These are phyloP conservation scores for Neuroscelio doddi DNA, from an alignment of 2,888 invertebrate genomes.

Conservation along the genomic window DNA sequence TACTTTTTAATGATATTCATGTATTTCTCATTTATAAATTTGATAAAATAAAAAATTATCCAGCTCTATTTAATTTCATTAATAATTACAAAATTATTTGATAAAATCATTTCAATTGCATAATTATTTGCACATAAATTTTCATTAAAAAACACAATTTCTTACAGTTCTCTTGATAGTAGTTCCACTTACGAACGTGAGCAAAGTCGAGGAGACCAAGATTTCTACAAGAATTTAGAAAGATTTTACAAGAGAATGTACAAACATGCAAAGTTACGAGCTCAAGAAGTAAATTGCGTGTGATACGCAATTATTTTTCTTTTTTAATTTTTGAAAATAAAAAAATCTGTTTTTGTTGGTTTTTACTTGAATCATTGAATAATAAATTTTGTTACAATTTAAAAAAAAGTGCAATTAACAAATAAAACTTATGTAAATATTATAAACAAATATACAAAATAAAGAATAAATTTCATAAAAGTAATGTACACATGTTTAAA, in stretches of 20 bases:
- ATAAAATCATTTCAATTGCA: too few relatives aligned
- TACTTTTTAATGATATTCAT: too few relatives aligned
- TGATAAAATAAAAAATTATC: background rate
- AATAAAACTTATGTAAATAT: background rate
- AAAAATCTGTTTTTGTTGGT: too few relatives aligned
- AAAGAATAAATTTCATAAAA: background rate
- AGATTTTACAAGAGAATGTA: constrained; percentile 67
- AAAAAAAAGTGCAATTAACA: too few relatives aligned
- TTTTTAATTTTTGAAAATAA: too few relatives aligned
- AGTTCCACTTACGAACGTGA: background rate
- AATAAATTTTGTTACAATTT: too few relatives aligned
- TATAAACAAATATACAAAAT: background rate
- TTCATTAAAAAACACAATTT: too few relatives aligned
- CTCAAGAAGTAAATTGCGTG: constrained; percentile 49
- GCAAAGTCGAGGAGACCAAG: constrained; percentile 6
- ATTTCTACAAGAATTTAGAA: constrained; percentile 64
- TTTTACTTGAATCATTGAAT: too few relatives aligned
- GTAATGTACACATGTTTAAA: background rate
- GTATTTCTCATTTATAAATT: too few relatives aligned
- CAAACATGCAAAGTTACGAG: constrained; percentile 60
- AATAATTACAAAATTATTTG: too few relatives aligned
- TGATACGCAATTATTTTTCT: constrained; percentile 19
- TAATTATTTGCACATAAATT: too few relatives aligned
- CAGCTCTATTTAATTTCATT: too few relatives aligned
- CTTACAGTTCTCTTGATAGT: background rate